A percentile compares a stretch with the other conserved stretches of the same genome.
Conservation (phyloP, 2,797 vertebrate species). For the Discoglossus pictus region DNA sequence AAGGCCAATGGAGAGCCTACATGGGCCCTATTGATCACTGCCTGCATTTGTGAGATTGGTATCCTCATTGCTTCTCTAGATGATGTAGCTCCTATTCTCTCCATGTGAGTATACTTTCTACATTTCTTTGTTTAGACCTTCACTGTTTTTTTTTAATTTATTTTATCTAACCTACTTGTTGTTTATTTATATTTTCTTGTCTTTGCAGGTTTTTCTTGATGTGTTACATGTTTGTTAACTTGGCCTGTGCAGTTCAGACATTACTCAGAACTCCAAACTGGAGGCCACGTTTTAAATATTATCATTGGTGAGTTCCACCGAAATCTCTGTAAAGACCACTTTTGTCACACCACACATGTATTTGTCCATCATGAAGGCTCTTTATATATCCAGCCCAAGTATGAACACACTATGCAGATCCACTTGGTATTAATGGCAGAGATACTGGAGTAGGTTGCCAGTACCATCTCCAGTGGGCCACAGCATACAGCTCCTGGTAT, state of each 20-base stretch:
- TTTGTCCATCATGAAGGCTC: too few relatives aligned
- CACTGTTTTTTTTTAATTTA: neutral
- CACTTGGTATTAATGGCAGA: too few relatives aligned
- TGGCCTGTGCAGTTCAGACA: slow-evolving; percentile 94
- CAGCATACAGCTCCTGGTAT: too few relatives aligned
- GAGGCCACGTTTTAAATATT: slow-evolving; percentile 96
- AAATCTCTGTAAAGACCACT: rapidly evolving
- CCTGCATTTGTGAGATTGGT: slow-evolving; percentile 94
- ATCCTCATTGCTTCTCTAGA: slow-evolving; percentile 97
- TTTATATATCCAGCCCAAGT: too few relatives aligned
- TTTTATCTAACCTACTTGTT: neutral
- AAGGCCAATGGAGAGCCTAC: slow-evolving; percentile 96
- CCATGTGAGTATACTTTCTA: slow-evolving; percentile 78
- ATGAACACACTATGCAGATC: too few relatives aligned
- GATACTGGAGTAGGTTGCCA: too few relatives aligned
- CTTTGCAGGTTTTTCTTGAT: slow-evolving; percentile 93
- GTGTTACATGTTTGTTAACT: slow-evolving; percentile 99
- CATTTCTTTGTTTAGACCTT: neutral
- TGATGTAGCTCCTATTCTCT: slow-evolving; percentile 94
- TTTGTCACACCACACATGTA: neutral
- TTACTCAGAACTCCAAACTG: slow-evolving; percentile 94
- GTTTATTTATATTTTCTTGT: neutral
- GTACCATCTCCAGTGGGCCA: too few relatives aligned
- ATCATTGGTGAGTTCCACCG: slow-evolving; percentile 87
- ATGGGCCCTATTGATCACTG: slow-evolving; percentile 92